These are phyloP conservation scores for Drosophila histrio DNA, from an alignment of 2,888 invertebrate species.

Conservation along the genomic window DNA sequence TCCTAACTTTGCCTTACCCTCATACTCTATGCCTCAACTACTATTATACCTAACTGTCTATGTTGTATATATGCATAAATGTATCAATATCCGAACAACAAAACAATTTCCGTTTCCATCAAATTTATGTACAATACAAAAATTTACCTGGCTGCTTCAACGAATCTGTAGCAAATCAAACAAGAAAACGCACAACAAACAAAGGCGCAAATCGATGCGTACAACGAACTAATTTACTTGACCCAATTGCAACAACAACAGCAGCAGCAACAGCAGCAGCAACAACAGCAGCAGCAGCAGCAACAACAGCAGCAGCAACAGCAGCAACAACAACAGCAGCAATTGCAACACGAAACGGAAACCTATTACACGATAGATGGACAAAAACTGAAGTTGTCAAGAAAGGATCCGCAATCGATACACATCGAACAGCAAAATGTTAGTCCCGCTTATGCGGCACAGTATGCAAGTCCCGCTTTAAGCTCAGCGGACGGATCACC, in stretches of 20 bases:
- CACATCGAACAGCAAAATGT: conserved; percentile 74
- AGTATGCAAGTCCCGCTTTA: conserved; percentile 89
- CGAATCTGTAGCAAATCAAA: conserved; percentile 79
- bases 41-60: conserved; percentile 42
- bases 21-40: conserved; percentile 37
- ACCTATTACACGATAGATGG: conserved; percentile 80
- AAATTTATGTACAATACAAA: conserved; percentile 65
- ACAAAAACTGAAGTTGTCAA: conserved; percentile 75
- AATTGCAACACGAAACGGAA: conserved; percentile 69
- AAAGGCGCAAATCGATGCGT: conserved; percentile 91
- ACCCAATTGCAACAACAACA: conserved; percentile 82
- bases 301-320: conserved; percentile 72
- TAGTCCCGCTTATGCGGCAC: conserved; percentile 87
- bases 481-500: conserved; percentile 82
- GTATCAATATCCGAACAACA: conserved; percentile 45
- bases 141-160: conserved; percentile 39
- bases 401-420: conserved; percentile 69
- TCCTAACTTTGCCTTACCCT: conserved; percentile 26
- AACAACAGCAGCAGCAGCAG: conserved; percentile 66
- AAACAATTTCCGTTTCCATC: conserved; percentile 61
- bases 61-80: conserved; percentile 26
- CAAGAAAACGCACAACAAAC: conserved; percentile 86
- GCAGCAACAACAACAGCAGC: conserved; percentile 61
- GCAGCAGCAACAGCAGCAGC: conserved; percentile 59
- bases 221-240: conserved; percentile 87